Conservation (phyloP, 2,888 invertebrate species). For the Sialis lutaria region DNA sequence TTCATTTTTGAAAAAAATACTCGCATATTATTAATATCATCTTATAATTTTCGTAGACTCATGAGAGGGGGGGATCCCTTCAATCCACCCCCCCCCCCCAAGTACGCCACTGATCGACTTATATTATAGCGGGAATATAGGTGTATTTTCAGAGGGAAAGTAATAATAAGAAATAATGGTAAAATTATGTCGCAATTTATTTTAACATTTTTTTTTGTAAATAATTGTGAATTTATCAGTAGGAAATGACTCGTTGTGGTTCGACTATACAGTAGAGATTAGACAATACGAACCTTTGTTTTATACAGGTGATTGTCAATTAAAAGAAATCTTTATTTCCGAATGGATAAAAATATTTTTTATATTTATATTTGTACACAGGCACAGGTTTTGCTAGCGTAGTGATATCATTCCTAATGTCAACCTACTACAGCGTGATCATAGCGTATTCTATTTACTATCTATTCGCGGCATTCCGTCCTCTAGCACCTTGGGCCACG, state of each 20-base stretch:
- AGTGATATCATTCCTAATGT: conserved; percentile 86
- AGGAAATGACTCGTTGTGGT: neutral
- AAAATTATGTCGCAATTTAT: neutral
- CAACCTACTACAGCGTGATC: conserved; percentile 90
- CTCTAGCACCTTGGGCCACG: conserved; percentile 76
- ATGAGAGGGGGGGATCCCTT: too few relatives aligned
- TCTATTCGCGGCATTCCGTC: conserved; percentile 77
- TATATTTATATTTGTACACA: conserved; percentile 25
- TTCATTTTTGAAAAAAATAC: too few relatives aligned
- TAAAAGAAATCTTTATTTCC: too few relatives aligned
- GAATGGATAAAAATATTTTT: conserved; percentile 4
- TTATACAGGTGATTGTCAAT: too few relatives aligned
- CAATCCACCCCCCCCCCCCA: too few relatives aligned
- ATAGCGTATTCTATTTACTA: conserved; percentile 90
- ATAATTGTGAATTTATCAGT: neutral
- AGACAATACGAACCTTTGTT: too few relatives aligned
- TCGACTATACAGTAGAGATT: too few relatives aligned
- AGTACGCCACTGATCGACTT: too few relatives aligned
- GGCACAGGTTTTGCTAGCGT: conserved; percentile 89
- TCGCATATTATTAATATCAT: too few relatives aligned
- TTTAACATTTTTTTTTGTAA: neutral
- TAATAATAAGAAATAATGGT: neutral
- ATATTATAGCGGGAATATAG: too few relatives aligned
- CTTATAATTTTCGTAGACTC: too few relatives aligned
- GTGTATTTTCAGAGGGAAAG: too few relatives aligned